Base-by-base conservation (phyloP, 2,888 invertebrate species). In the Zaprionus bogoriensis region DNA sequence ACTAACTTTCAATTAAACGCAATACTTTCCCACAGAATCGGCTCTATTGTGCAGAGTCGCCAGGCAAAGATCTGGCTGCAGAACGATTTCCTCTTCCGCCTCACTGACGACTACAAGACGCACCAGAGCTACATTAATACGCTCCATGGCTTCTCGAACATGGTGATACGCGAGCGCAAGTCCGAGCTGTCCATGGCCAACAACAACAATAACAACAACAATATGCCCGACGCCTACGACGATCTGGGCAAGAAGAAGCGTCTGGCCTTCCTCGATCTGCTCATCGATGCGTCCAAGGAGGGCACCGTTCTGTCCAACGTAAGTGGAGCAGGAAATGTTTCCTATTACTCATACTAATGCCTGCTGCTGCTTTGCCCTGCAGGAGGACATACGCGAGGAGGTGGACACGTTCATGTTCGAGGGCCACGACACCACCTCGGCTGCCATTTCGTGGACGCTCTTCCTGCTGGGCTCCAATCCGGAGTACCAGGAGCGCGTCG, bases 351-450 rank as follows among this genome's bases (percentile, higher is more conserved):
- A 3, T 9, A 22, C 5, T 12, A 14, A 7, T 19, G 20, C 7
- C 3, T 3, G 48, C 19, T n/a, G 19, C 1, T 14, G 10, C 7
- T 14, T n/a, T 32, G 4, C 5, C 1, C 10, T 19, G 5, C 14
- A 79, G 79, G 91, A 91, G 70, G 91, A 91, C 54, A 93, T 94
- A 50, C 91, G 92, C 58, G 94, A 94, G 87, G 94, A 94, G 89
- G 93, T 94, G 4, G 93, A 94, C 54, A 94, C 94, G 0, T 94
- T 94, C 71, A 93, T 94, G 93, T 93, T 93, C 88, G 93, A 93
- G 89, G 93, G 90, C 1, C 91, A 91, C 23, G 91, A 91, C 58
- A 91, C 91, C 1, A 91, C 91, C 1, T 91, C 91, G 6, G 91
- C 91, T 4, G 91, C 91, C 0, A 91, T 91, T 48, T 91, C 91